A percentile compares a stretch with the other conserved stretches of the same genome.
These are phyloP conservation scores for Enteromius fasciolatus DNA, from an alignment of 2,797 vertebrate species.

Conservation along the genomic window DNA sequence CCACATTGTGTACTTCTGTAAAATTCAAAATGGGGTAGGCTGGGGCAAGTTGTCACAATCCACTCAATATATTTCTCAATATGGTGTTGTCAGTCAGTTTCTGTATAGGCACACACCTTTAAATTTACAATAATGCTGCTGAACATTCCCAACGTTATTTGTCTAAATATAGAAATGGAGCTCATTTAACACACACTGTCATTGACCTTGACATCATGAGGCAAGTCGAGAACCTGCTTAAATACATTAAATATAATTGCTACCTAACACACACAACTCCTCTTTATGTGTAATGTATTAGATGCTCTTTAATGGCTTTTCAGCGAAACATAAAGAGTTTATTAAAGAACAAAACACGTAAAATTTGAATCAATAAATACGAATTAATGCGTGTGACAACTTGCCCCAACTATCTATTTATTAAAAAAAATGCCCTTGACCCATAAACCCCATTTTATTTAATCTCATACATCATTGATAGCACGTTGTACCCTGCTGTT, in stretches of 20 bases:
- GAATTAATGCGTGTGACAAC: neutral
- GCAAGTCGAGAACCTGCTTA: neutral
- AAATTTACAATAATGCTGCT: neutral
- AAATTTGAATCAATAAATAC: neutral
- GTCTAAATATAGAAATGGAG: neutral
- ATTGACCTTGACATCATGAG: conserved; percentile 28
- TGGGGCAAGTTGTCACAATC: neutral
- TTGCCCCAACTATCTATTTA: neutral
- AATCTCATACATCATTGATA: neutral
- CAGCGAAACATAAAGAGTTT: neutral
- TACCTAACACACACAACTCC: neutral
- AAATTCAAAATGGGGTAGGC: neutral
- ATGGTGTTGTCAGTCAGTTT: neutral
- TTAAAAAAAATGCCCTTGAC: neutral
- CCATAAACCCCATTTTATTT: conserved; percentile 7
- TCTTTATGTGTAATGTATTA: neutral
- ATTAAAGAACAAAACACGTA: neutral
- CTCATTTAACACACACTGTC: conserved; percentile 3
- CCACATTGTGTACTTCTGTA: neutral
- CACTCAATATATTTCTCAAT: neutral
- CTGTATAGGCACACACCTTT: neutral
- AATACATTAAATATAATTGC: neutral
- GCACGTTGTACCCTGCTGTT: neutral
- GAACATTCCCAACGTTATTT: neutral
- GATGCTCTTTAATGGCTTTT: neutral